Conservation (phyloP, 2,888 invertebrate genomes). For the Meandrusa payeni region DNA sequence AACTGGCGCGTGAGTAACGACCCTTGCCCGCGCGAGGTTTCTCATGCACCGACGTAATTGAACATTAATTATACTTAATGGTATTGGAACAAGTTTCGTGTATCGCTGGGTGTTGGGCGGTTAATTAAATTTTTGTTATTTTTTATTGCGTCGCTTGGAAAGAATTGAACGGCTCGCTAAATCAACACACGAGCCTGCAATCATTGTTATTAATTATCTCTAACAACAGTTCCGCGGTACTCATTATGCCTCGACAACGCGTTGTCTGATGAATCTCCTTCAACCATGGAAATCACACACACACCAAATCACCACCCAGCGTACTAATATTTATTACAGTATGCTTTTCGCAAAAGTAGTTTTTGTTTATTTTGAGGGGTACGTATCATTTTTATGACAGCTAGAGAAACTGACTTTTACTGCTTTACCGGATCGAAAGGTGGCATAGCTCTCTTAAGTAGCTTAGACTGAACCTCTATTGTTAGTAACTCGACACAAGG, state of each 20-base stretch:
- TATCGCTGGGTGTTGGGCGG: slow-evolving; percentile 6
- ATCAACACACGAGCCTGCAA: slow-evolving; percentile 14
- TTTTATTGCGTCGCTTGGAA: slow-evolving; percentile 6
- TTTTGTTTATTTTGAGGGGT: too few relatives aligned
- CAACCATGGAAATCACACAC: too few relatives aligned
- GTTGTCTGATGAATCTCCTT: too few relatives aligned
- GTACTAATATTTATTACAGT: too few relatives aligned
- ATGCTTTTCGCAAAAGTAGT: too few relatives aligned
- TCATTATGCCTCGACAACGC: neutral
- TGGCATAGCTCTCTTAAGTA: too few relatives aligned
- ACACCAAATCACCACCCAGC: too few relatives aligned
- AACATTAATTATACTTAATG: slow-evolving; percentile 21
- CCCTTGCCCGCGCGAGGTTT: slow-evolving; percentile 4
- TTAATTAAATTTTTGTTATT: slow-evolving; percentile 15
- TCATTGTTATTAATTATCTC: slow-evolving; percentile 14
- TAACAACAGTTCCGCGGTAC: slow-evolving; percentile 6
- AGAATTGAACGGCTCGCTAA: slow-evolving; percentile 17
- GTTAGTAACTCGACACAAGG: too few relatives aligned
- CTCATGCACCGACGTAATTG: slow-evolving; percentile 10
- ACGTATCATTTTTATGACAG: too few relatives aligned
- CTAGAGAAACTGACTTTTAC: too few relatives aligned
- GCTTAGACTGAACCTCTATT: too few relatives aligned
- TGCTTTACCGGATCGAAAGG: too few relatives aligned
- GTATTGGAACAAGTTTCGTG: slow-evolving; percentile 24
- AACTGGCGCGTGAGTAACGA: slow-evolving; percentile 23